Base-by-base conservation (phyloP, 2,888 invertebrate genomes). In the Trypoxylon attenuatum region DNA sequence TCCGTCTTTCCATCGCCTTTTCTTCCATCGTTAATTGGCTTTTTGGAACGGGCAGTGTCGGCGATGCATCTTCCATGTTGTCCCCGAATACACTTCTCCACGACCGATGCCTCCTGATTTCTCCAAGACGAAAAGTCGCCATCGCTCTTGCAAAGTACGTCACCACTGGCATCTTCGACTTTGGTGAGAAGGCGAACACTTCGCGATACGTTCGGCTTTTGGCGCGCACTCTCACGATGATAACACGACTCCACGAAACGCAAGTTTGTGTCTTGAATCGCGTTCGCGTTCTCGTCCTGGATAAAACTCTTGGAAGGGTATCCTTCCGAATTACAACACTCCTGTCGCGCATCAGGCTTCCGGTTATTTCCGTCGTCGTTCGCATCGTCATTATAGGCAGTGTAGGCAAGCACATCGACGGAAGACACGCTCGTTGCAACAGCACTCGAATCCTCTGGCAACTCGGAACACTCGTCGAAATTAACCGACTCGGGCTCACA, bases 381-480 rank as follows among this genome's bases (percentile, higher is more conserved):
- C 43, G 63, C 57, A 55, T 58, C 61, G 50, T 76, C 60, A 42
- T 63, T 76, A 69, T 73, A 78, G 83, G 82, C 82, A 83, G 83
- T 81, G 83, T 81, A 71, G 73, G 74, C 71, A 72, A 76, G 77
- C 69, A 74, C 73, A 54, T 80, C 68, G 67, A 70, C 63, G 58
- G 67, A 54, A 70, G 71, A 49, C 69, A 47, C 60, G 57, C 39
- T 38, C 53, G 58, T 16, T 50, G 46, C 45, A 53, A 45, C 42
- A 52, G 61, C 42, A 39, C 16, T 16, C 22, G 52, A 23, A n/a
- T n/a, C n/a, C n/a, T n/a, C n/a, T n/a, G n/a, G n/a, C n/a, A n/a
- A n/a, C n/a, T n/a, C n/a, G n/a, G n/a, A n/a, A n/a, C n/a, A n/a
- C n/a, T n/a, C n/a, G n/a, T n/a, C n/a, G n/a, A n/a, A n/a, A n/a